Percentiles rank a stretch among this genome's conserved stretches.
Conservation (phyloP, 2,888 invertebrate species). For the Hydropsyche betteni region DNA sequence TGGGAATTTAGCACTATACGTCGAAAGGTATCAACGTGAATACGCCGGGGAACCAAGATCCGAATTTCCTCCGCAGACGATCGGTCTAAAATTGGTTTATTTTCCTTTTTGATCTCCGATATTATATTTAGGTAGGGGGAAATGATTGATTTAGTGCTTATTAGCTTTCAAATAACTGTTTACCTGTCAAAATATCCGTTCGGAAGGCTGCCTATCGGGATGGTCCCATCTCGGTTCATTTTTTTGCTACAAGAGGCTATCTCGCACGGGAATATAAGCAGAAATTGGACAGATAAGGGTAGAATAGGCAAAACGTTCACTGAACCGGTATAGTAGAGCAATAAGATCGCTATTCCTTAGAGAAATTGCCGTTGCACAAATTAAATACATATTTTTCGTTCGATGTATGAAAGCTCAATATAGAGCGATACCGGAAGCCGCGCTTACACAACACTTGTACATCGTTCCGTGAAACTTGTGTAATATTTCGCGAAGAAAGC, state of each 20-base stretch:
- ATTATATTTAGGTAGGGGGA: not conserved
- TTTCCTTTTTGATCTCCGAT: not conserved
- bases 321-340: not conserved
- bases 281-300: slow-evolving; percentile 38
- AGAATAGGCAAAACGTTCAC: slow-evolving; percentile 9
- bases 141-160: slow-evolving; percentile 25
- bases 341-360: not conserved
- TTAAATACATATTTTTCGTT: slow-evolving; percentile 22
- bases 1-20: too few species aligned
- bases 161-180: slow-evolving; percentile 16
- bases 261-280: slow-evolving; percentile 36
- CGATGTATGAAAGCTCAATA: too few species aligned
- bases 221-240: slow-evolving; percentile 40
- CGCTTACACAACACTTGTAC: too few species aligned
- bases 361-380: slow-evolving; percentile 31
- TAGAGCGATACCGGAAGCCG: too few species aligned
- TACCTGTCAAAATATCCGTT: slow-evolving; percentile 30
- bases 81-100: too few species aligned
- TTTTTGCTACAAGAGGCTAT: slow-evolving; percentile 32
- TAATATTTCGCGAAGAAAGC: slow-evolving; percentile 21
- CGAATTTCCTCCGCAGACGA: too few species aligned
- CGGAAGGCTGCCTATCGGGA: slow-evolving; percentile 25
- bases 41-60: too few species aligned
- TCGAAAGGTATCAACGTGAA: too few species aligned
- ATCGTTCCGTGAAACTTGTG: too few species aligned